These are phyloP conservation scores for Drosophila bipectinata DNA, from an alignment of 1,140 invertebrate species.

Conservation along the genomic window DNA sequence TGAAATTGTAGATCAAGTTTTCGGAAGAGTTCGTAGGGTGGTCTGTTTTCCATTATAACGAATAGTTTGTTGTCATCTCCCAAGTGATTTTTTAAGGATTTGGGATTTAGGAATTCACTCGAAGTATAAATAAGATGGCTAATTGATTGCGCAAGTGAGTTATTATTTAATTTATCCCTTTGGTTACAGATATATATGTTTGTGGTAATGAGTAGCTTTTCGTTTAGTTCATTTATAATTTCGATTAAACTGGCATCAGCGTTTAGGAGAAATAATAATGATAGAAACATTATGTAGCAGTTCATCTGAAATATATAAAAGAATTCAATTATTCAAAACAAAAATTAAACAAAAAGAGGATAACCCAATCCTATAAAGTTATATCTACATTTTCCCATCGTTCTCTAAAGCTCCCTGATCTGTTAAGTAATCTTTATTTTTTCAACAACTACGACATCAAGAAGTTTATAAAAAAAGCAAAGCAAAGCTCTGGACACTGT, in stretches of 20 bases:
- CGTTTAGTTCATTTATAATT: conserved; percentile 43
- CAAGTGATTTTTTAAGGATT: neutral
- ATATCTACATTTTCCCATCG: too few species aligned
- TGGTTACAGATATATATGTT: conserved; percentile 37
- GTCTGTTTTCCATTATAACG: conserved; percentile 26
- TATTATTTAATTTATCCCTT: neutral
- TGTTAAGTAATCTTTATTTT: neutral
- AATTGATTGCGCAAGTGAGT: neutral
- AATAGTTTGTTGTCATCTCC: conserved; percentile 23
- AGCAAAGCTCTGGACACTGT: neutral
- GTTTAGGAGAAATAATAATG: neutral
- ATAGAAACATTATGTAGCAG: neutral
- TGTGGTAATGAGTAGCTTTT: conserved; percentile 18
- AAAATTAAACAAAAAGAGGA: too few species aligned
- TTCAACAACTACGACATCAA: conserved; percentile 17
- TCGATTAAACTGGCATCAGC: neutral
- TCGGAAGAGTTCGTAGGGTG: conserved; percentile 18
- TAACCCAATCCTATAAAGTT: too few species aligned
- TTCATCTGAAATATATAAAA: conserved; percentile 53
- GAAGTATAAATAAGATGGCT: conserved; percentile 21
- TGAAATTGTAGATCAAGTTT: conserved; percentile 36
- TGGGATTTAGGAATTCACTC: conserved; percentile 12
- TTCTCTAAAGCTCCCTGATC: neutral
- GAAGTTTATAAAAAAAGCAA: conserved; percentile 26
- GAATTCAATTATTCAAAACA: neutral